Percentiles rank a stretch among this genome's conserved stretches.
Evolutionary conservation across 2,113 vertebrate genomes (phyloP).

Genomic region (Channa argus): DNA sequence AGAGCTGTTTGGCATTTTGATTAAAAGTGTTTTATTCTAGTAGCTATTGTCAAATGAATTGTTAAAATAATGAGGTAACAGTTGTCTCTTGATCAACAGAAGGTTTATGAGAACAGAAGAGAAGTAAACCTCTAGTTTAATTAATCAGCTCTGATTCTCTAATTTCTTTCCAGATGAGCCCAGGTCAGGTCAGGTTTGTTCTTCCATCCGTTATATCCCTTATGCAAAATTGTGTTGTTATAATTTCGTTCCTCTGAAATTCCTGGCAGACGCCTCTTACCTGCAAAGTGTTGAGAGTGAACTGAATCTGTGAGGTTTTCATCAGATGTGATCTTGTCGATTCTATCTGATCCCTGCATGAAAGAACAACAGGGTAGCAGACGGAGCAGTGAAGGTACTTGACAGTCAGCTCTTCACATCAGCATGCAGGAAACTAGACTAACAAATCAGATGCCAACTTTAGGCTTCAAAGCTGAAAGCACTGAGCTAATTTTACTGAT

Average conservation of each 20-base stretch:
- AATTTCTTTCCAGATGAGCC: background rate
- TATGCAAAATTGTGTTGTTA: background rate
- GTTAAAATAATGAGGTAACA: too few relatives aligned
- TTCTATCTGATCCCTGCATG: conserved; percentile 80
- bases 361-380: conserved; percentile 10
- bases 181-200: conserved; percentile 8
- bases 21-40: too few relatives aligned
- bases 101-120: too few relatives aligned
- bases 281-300: conserved; percentile 89
- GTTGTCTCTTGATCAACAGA: too few relatives aligned
- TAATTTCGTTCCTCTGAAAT: background rate
- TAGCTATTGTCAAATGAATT: too few relatives aligned
- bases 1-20: too few relatives aligned
- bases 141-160: background rate
- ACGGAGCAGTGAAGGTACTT: background rate
- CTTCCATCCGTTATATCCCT: background rate
- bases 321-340: conserved; percentile 85
- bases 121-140: too few relatives aligned
- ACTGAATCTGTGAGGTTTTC: conserved; percentile 88
- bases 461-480: background rate
- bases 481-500: background rate
- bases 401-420: background rate
- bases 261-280: conserved; percentile 69
- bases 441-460: conserved; percentile 2
- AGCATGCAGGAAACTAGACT: background rate